Base-by-base conservation (phyloP, 2,888 invertebrate species). In the Eristalis pertinax region DNA sequence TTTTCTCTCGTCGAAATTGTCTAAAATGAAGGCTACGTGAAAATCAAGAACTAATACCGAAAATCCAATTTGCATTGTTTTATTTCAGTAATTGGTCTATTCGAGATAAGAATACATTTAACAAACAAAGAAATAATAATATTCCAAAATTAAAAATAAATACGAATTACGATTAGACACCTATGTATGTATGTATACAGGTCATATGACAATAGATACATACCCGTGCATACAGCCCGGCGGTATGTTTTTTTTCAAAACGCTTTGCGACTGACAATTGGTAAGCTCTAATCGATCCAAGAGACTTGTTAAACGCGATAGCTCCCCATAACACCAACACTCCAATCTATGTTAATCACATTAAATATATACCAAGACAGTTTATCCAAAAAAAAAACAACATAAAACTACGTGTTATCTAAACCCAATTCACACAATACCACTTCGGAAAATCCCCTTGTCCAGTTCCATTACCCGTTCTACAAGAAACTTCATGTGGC, bases 231-330 rank as follows among this genome's bases (percentile, higher is more conserved):
- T 43, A 19, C 43, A n/a, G 15, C 15, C 0, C 19, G 8, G 8
- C 19, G 19, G 3, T 50, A 19, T 43, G 15, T 43, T 43, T 41
- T 43, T 43, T 41, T 43, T 11, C 1, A 50, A 19, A 19, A 50
- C 50, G 50, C 7, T 19, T 50, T 19, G 1, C 2, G 50, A 50
- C 19, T 50, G n/a, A 43, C 43, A 43, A 43, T 4, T 7, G 43
- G 15, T 43, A n/a, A n/a, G 43, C 50, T 19, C 50, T 2, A 50
- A 0, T 50, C 8, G 50, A 50, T 50, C 50, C 8, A n/a, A 50
- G 50, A 58, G 38, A 56, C 43, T 24, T 65, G 65, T 65, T 65
- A 38, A 11, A n/a, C 26, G 10, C 63, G 32, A 50, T 43, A 50
- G 32, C 15, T 10, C 15, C 4, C 19, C 29, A n/a, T 26, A 11